A percentile compares a stretch with the other conserved stretches of the same genome.
Evolutionary conservation across 1,140 invertebrate species (phyloP).

Genomic region (Probaryconus sp.): DNA sequence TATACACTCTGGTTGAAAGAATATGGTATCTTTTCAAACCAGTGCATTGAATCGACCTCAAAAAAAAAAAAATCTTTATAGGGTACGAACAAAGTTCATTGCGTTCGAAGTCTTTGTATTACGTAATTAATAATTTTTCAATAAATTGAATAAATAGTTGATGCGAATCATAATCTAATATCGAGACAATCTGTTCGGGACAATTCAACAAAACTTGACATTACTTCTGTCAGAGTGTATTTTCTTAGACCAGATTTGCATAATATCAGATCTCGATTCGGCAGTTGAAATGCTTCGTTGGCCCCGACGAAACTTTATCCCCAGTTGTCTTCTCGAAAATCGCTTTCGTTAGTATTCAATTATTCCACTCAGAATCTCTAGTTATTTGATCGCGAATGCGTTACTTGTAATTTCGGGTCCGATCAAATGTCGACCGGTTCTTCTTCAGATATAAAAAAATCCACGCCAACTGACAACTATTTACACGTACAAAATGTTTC

Average conservation of each 20-base stretch:
- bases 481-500: too few relatives aligned
- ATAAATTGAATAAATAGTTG: too few relatives aligned
- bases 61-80: conserved; percentile 19
- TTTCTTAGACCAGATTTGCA: conserved; percentile 44
- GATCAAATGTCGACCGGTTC: too few relatives aligned
- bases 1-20: conserved; percentile 23
- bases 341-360: conserved; percentile 53
- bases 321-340: conserved; percentile 52
- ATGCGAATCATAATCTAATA: conserved; percentile 12
- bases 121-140: too few relatives aligned
- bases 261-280: conserved; percentile 57
- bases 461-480: too few relatives aligned
- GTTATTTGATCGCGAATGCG: conserved; percentile 11
- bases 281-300: conserved; percentile 59
- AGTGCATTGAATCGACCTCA: conserved; percentile 13
- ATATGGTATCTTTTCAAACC: conserved; percentile 7
- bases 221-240: conserved; percentile 48
- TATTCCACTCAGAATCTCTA: conserved; percentile 14
- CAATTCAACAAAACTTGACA: conserved; percentile 53
- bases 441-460: too few relatives aligned
- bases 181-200: conserved; percentile 35
- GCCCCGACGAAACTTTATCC: conserved; percentile 46
- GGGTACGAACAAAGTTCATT: too few relatives aligned
- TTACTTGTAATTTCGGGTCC: not conserved
- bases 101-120: too few relatives aligned